These are phyloP conservation scores for Synergus umbraculus DNA, from an alignment of 2,888 invertebrate genomes.

Conservation along the genomic window DNA sequence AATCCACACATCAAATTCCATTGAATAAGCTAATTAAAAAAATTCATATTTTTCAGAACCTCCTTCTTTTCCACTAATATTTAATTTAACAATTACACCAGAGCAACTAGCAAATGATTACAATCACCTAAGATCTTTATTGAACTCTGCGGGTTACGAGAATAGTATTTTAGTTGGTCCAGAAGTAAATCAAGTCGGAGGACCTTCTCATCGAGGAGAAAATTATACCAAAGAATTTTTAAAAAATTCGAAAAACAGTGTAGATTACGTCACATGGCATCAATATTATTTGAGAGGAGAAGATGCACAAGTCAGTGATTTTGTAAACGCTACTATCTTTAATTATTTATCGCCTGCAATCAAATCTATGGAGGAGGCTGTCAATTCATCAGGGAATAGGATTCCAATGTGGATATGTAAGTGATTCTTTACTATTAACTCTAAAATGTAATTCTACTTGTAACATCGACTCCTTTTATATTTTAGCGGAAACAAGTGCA, in stretches of 20 bases:
- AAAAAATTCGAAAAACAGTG: slow-evolving; percentile 73
- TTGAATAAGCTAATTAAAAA: neutral
- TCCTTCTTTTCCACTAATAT: slow-evolving; percentile 83
- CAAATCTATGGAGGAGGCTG: slow-evolving; percentile 78
- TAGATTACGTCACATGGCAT: slow-evolving; percentile 85
- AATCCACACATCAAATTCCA: neutral
- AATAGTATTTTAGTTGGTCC: slow-evolving; percentile 84
- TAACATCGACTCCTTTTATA: neutral
- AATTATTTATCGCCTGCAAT: slow-evolving; percentile 82
- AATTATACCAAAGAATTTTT: slow-evolving; percentile 82
- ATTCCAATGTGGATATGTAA: slow-evolving; percentile 84
- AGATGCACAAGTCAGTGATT: slow-evolving; percentile 81
- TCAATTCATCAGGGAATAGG: slow-evolving; percentile 76
- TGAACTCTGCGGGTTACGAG: slow-evolving; percentile 80
- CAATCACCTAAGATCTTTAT: slow-evolving; percentile 78
- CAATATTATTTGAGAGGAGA: slow-evolving; percentile 86
- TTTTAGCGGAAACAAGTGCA: slow-evolving; percentile 84
- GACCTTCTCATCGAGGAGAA: slow-evolving; percentile 78
- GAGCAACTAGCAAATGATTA: slow-evolving; percentile 82
- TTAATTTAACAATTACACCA: slow-evolving; percentile 80
- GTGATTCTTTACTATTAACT: slow-evolving; percentile 43
- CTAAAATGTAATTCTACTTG: neutral
- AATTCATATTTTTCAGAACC: slow-evolving; percentile 79
- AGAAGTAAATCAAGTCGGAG: slow-evolving; percentile 83
- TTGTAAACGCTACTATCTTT: slow-evolving; percentile 82